Evolutionary conservation across 2,113 vertebrate genomes (phyloP), one percentile per base, ranked within the genome.

Genomic region (Prunella fulvescens): DNA sequence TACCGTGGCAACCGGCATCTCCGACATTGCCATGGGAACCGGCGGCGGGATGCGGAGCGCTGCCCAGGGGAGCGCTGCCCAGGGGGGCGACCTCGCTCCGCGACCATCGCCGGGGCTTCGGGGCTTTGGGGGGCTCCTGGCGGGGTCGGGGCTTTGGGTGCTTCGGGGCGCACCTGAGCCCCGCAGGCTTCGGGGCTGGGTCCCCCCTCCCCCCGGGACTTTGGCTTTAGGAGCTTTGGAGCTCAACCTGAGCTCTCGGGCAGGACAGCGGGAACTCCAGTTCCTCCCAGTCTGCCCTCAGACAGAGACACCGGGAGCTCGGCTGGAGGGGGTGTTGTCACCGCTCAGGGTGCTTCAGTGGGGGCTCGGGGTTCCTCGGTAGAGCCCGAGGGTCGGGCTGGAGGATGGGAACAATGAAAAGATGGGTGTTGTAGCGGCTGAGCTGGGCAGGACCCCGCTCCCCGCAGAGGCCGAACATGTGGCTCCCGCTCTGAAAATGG

Each of bases 1-100:
- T 97, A 90, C 96, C 96, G 44, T 96, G 96, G 96, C 95, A 97
- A 97, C 97, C 95, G 85, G 92, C 93, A 95, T 95, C 96, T 94
- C 85, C 90, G 96, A 48, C 89, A 96, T 97, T 95, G 93, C 96
- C 94, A 97, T 97, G 94, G 97, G 95, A 96, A 96, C 96, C 69
- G 94, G 92, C 94, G 80, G 77, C 73, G 93, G 94, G 95, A 93
- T 93, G 96, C 88, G 86, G 95, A 96, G 97, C 97, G 78, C 73
- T 84, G 95, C 90, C 96, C 73, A 40, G 86, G 90, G 90, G 88
- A 91, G 90, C 72, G 74, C 50, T 81, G 70, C 78, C 94, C 87
- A 29, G 80, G 74, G 73, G 88, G 72, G 91, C 3, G 31, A 86
- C 74, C 82, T 64, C 69, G 61, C 92, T 81, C 42, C 33, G 23